Base-by-base conservation (phyloP, 2,888 invertebrate species). In the Lymantria dispar region DNA sequence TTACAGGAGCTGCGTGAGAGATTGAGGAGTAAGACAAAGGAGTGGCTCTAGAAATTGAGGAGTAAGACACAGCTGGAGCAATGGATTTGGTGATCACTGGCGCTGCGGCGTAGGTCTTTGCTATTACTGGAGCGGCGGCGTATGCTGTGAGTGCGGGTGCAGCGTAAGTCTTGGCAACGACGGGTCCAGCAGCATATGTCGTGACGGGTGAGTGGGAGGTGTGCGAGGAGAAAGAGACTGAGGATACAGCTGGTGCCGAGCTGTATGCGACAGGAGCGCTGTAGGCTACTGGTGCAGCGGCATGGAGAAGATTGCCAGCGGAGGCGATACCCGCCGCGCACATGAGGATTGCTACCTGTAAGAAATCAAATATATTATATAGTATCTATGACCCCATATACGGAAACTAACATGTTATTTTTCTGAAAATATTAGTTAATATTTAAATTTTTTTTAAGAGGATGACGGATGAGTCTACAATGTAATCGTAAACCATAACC, bases 301-400 rank as follows among this genome's bases (percentile, higher is more conserved):
- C 83, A 52, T 87, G 85, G 14, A 85, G 76, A 15, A 94, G 76
- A 68, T 91, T 75, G 56, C 94, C 94, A 51, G 94, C 94, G 71
- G 91, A 92, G 70, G 92, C 93, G 57, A 92, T 87, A 67, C 93
- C 92, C 80, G 93, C 90, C 68, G 91, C 84, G 76, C 93, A 91
- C 73, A 92, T 84, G 72, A 94, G 79, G 48, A 93, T 79, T 63
- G 94, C 72, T 59, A 94, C 82, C 93, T 89, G 70, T 36, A 48
- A 38, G 11, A 38, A 38, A 38, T 7, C n/a, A n/a, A 33, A 1
- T 33, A 33, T 33, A 7, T 33, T 1, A 8, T 33, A 33, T 33
- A 33, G 2, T 7, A 33, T 33, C 3, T 5, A 22, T 22, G 2
- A n/a, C n/a, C n/a, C 3, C 5, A 22, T 22, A 2, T 5, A 22